These are phyloP conservation scores for Marcusenius ussheri DNA, from an alignment of 2,113 vertebrate genomes.

Conservation along the genomic window DNA sequence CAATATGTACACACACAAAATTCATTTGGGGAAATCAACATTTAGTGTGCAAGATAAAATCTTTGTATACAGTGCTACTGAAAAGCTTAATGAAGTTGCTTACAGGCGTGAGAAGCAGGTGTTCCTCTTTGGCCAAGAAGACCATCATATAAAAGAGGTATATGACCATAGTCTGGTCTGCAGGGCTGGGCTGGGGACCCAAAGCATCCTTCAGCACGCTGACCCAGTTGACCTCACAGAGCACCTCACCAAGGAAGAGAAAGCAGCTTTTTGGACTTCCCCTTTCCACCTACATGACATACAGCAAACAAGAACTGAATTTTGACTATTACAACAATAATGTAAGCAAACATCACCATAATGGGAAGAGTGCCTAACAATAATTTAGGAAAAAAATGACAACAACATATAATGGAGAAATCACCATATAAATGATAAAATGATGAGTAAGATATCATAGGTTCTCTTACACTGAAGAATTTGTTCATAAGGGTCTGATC, in stretches of 20 bases:
- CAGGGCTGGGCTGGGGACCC: constrained; percentile 58
- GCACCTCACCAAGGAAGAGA: constrained; percentile 80
- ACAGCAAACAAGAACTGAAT: neutral
- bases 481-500: constrained; percentile 88
- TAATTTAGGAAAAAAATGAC: neutral
- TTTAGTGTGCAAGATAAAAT: neutral
- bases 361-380: neutral
- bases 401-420: neutral
- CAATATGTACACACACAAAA: neutral
- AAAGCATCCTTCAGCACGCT: constrained; percentile 80
- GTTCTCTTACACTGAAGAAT: constrained; percentile 80
- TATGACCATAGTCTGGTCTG: constrained; percentile 73
- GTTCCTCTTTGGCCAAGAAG: constrained; percentile 83
- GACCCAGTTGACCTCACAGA: constrained; percentile 94
- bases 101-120: constrained; percentile 71
- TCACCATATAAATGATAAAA: neutral
- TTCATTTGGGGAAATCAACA: neutral
- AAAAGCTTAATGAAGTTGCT: constrained; percentile 30
- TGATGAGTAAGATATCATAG: neutral
- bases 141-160: constrained; percentile 89
- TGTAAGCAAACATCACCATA: neutral
- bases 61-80: neutral
- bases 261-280: constrained; percentile 96
- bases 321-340: neutral
- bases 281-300: constrained; percentile 75